phyloP scores from a whole-genome alignment of 2,113 vertebrate species.

The Guaruba guarouba region DNA sequence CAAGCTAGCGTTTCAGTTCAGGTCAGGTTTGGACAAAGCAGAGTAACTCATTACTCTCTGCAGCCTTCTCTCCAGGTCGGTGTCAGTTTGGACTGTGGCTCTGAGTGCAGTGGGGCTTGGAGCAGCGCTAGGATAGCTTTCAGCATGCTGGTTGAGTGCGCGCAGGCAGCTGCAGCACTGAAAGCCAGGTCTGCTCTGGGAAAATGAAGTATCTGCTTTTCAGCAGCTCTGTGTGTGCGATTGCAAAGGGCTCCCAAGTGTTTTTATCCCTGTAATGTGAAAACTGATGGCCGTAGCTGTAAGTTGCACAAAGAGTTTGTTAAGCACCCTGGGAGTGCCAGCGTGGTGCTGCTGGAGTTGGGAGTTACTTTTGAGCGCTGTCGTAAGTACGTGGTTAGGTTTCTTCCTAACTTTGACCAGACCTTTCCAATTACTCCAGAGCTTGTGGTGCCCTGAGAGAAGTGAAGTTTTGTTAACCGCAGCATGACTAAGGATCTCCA shows the following conservation, averaged over 20 bases:
- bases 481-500: background rate
- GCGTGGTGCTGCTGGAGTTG: background rate
- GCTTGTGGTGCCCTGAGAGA: background rate
- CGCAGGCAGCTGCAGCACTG: background rate
- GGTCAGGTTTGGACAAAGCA: background rate
- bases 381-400: background rate
- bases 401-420: background rate
- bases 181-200: background rate
- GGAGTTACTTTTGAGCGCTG: background rate
- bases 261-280: background rate
- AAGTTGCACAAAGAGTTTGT: background rate
- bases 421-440: background rate
- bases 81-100: background rate
- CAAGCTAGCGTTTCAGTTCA: background rate
- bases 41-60: background rate
- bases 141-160: background rate
- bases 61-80: background rate
- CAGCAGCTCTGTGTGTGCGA: background rate
- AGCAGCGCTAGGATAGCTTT: fast-evolving
- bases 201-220: background rate
- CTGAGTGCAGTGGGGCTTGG: background rate
- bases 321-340: background rate
- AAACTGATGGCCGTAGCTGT: fast-evolving
- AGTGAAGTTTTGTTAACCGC: background rate
- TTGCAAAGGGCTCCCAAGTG: background rate